Percentiles rank a stretch among this genome's conserved stretches.
phyloP scores from a whole-genome alignment of 2,888 invertebrate genomes.

The Meiosimyza platycephala region DNA sequence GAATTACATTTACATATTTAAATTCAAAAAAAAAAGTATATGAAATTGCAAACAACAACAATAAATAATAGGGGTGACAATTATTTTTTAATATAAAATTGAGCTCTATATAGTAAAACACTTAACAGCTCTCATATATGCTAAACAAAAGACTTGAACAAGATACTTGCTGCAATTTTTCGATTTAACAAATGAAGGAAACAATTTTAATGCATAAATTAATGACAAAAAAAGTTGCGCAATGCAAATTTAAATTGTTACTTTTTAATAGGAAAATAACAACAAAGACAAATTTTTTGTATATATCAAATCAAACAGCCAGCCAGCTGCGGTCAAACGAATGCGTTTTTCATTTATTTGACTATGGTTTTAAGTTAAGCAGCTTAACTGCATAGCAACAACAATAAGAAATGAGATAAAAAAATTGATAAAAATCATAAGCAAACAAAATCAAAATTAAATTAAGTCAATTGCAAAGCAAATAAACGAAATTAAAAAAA shows the following conservation, averaged over 20 bases:
- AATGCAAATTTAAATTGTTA: neutral
- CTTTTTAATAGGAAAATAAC: too few species aligned
- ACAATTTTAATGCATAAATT: too few species aligned
- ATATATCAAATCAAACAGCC: too few species aligned
- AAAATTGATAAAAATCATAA: slow-evolving; percentile 9
- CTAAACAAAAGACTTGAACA: slow-evolving; percentile 13
- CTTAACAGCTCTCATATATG: neutral
- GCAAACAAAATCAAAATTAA: slow-evolving; percentile 7
- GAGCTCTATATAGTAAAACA: too few species aligned
- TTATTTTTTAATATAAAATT: too few species aligned
- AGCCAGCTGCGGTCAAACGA: neutral
- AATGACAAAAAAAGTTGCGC: neutral
- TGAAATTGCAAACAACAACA: too few species aligned
- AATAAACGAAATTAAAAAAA: slow-evolving; percentile 4
- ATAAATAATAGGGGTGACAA: too few species aligned
- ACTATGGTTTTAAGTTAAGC: neutral
- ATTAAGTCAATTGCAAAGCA: neutral
- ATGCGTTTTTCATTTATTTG: slow-evolving; percentile 6
- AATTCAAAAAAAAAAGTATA: too few species aligned
- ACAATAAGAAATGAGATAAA: neutral
- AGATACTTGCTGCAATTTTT: neutral
- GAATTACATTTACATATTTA: too few species aligned
- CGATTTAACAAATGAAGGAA: too few species aligned
- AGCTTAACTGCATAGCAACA: neutral
- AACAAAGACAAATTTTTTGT: too few species aligned